Percentiles rank a stretch among this genome's conserved stretches.
phyloP scores from a whole-genome alignment of 2,113 vertebrate genomes.

The Progne subis region DNA sequence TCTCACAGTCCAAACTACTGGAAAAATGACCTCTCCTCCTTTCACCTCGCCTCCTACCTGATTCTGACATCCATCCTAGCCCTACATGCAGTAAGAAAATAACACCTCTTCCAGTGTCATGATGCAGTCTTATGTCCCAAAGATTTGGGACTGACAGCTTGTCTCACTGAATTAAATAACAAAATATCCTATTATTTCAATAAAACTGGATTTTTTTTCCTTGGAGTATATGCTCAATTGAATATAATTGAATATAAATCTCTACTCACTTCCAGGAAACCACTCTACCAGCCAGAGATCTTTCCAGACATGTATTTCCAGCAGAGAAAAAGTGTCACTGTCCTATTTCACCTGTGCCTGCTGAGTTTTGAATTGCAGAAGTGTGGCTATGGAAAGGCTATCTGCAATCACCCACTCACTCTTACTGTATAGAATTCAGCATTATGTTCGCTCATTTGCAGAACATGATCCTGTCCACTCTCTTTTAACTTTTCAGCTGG shows the following conservation, averaged over 20 bases:
- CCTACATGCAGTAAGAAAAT: not conserved
- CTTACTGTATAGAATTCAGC: not conserved
- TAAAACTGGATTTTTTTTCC: not conserved
- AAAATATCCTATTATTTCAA: not conserved
- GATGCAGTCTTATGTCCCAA: not conserved
- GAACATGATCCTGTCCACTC: not conserved
- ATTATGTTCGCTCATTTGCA: not conserved
- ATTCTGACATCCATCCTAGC: not conserved
- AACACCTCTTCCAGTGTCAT: not conserved
- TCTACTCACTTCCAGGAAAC: not conserved
- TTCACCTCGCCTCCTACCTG: not conserved
- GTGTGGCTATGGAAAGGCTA: not conserved
- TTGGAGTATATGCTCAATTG: not conserved
- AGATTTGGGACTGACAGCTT: not conserved
- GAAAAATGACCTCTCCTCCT: not conserved
- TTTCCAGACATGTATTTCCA: not conserved
- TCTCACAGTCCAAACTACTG: not conserved
- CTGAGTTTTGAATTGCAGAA: not conserved
- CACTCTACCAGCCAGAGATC: not conserved
- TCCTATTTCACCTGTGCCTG: not conserved
- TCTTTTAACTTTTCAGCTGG: not conserved
- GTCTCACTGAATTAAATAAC: not conserved
- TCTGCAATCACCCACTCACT: not conserved
- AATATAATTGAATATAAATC: too few species aligned
- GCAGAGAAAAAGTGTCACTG: not conserved